Evolutionary conservation across 2,888 invertebrate species (phyloP).

Genomic region (Heliconius cydno): DNA sequence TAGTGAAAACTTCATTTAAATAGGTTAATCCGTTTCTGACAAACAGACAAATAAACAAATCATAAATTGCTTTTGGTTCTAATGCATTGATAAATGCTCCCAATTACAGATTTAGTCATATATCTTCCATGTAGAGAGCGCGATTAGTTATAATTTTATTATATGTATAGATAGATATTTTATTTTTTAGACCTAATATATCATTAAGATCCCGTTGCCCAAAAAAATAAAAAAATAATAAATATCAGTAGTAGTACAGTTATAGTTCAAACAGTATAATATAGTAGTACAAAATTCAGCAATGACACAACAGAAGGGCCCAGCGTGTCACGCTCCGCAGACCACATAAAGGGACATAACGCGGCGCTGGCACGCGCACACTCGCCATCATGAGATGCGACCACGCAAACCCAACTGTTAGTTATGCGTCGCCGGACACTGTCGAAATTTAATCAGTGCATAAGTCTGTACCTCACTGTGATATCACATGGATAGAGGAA

Average conservation of each 20-base stretch:
- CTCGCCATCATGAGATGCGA: slow-evolving; percentile 40
- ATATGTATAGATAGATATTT: too few relatives aligned
- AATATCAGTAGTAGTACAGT: too few relatives aligned
- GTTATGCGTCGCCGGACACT: slow-evolving; percentile 30
- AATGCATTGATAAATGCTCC: too few relatives aligned
- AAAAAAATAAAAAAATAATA: background rate
- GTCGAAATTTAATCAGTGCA: slow-evolving; percentile 28
- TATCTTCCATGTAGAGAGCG: too few relatives aligned
- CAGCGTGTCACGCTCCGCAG: slow-evolving; percentile 33
- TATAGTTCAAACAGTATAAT: background rate
- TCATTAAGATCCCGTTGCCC: too few relatives aligned
- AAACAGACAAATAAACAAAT: too few relatives aligned
- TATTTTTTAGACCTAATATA: too few relatives aligned
- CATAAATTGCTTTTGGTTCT: too few relatives aligned
- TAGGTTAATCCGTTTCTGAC: too few relatives aligned
- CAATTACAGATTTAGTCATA: too few relatives aligned
- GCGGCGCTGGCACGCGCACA: slow-evolving; percentile 42
- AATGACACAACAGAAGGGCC: slow-evolving; percentile 31
- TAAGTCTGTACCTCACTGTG: background rate
- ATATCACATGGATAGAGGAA: background rate
- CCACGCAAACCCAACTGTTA: slow-evolving; percentile 44
- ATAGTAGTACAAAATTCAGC: slow-evolving; percentile 34
- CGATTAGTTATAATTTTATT: too few relatives aligned
- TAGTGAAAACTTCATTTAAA: too few relatives aligned
- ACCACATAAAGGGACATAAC: slow-evolving; percentile 39